Percentiles rank a stretch among this genome's conserved stretches.
Evolutionary conservation across 2,888 invertebrate genomes (phyloP).

Genomic region (Lithophane leautieri): DNA sequence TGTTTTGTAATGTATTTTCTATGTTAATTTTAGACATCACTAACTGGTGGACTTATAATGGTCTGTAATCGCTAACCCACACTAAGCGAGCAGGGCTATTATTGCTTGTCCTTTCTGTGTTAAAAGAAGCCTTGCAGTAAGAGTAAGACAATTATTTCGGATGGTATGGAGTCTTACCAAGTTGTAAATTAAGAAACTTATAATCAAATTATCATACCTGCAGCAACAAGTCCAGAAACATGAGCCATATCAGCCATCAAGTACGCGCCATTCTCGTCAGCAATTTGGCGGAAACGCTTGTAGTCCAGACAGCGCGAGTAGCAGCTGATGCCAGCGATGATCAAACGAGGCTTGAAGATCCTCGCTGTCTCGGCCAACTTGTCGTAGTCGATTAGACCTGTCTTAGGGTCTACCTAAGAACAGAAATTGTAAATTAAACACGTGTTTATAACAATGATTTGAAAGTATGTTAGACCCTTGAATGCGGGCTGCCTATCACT

Average conservation of each 20-base stretch:
- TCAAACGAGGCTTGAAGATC: conserved; percentile 97
- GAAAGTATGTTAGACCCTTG: conserved; percentile 1
- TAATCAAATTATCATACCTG: conserved; percentile 87
- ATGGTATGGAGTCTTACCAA: not conserved
- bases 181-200: not conserved
- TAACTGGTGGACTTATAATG: not conserved
- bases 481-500: not conserved
- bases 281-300: conserved; percentile 95
- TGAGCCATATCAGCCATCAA: conserved; percentile 99
- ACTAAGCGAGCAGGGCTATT: not conserved
- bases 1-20: not conserved
- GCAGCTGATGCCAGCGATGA: conserved; percentile 98
- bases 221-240: conserved; percentile 97
- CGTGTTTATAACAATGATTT: not conserved
- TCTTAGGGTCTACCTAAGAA: conserved; percentile 92
- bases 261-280: conserved; percentile 95
- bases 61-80: not conserved
- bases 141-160: too few relatives aligned
- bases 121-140: not conserved
- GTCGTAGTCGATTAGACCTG: conserved; percentile 98
- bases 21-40: not conserved
- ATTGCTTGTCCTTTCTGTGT: not conserved
- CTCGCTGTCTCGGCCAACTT: conserved; percentile 94
- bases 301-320: conserved; percentile 98
- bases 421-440: conserved; percentile 16